A percentile compares a stretch with the other conserved stretches of the same genome.
Conservation (phyloP, 2,888 invertebrate genomes). For the Atethmia centrago region DNA sequence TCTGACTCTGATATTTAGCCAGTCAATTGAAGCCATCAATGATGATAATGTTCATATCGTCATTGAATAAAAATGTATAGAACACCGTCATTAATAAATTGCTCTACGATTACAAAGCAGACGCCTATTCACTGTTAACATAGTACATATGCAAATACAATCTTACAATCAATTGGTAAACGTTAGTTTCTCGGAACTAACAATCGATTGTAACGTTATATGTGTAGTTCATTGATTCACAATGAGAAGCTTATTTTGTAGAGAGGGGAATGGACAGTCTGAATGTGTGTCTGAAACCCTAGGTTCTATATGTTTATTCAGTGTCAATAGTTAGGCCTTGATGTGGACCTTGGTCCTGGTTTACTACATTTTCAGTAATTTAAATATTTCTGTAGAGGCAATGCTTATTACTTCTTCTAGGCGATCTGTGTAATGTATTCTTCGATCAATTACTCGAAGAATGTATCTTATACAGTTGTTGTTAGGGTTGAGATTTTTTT, state of each 20-base stretch:
- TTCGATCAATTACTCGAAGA: too few relatives aligned
- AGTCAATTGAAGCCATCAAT: conserved; percentile 3
- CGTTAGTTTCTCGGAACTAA: conserved; percentile 23
- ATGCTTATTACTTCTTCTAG: background rate
- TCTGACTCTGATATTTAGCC: conserved; percentile 20
- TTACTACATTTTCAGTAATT: background rate
- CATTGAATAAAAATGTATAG: conserved; percentile 28
- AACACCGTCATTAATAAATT: conserved; percentile 41
- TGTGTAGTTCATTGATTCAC: conserved; percentile 15
- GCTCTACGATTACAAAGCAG: conserved; percentile 8
- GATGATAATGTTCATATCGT: background rate
- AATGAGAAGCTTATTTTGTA: background rate
- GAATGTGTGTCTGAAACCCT: background rate
- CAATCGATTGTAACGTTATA: conserved; percentile 12
- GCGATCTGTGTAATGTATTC: too few relatives aligned
- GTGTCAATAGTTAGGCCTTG: conserved; percentile 5
- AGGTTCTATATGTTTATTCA: background rate
- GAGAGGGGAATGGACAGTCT: background rate
- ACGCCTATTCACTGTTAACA: conserved; percentile 1
- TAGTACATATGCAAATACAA: conserved; percentile 18
- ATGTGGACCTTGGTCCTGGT: background rate
- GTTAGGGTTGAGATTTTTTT: background rate
- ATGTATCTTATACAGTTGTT: background rate
- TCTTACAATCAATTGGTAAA: conserved; percentile 13
- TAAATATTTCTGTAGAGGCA: background rate